Conservation (phyloP, 2,888 invertebrate species). For the Saturnia japonica region DNA sequence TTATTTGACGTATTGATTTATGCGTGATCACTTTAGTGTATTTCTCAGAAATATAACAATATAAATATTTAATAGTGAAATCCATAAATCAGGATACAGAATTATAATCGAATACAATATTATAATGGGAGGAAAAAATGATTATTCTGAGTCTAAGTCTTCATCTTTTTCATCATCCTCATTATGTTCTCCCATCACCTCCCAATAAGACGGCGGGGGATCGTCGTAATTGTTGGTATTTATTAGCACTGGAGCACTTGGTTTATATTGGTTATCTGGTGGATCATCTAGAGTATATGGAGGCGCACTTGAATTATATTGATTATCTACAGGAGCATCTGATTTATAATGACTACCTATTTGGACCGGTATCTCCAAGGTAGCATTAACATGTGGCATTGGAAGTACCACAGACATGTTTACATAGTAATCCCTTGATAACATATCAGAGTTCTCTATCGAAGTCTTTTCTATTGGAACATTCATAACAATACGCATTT, state of each 20-base stretch:
- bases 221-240: slow-evolving; percentile 17
- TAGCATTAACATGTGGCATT: slow-evolving; percentile 40
- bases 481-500: slow-evolving; percentile 26
- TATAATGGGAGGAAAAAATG: not conserved
- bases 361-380: slow-evolving; percentile 42
- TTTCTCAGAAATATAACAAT: too few relatives aligned
- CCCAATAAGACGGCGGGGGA: slow-evolving; percentile 45
- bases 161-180: slow-evolving; percentile 27
- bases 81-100: not conserved
- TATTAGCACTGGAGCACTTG: not conserved
- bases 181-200: slow-evolving; percentile 35
- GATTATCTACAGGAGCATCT: not conserved
- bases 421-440: slow-evolving; percentile 40
- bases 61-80: not conserved
- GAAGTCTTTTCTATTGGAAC: slow-evolving; percentile 35
- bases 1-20: too few relatives aligned
- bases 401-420: slow-evolving; percentile 39
- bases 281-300: not conserved
- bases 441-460: slow-evolving; percentile 41
- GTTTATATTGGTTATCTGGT: not conserved
- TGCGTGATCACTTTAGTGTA: too few relatives aligned
- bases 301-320: not conserved
- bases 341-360: slow-evolving; percentile 32
- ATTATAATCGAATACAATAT: too few relatives aligned
- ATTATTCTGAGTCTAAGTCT: slow-evolving; percentile 19